Percentiles rank a stretch among this genome's conserved stretches.
Evolutionary conservation across 2,113 vertebrate species (phyloP).

Genomic region (Myotis brandtii): DNA sequence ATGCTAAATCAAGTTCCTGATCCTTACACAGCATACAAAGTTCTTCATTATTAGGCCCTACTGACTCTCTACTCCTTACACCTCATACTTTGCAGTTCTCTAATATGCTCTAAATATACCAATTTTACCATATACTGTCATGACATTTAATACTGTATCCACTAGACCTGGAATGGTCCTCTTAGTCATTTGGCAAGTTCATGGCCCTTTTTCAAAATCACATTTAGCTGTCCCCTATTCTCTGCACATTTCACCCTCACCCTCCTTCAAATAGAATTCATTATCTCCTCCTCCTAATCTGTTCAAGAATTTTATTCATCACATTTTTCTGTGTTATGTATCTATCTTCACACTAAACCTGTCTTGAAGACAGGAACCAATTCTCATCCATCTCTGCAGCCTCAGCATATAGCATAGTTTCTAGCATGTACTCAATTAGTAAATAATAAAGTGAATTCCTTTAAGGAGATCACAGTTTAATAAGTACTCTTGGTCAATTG

Average conservation of each 20-base stretch:
- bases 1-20: neutral
- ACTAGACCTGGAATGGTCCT: neutral
- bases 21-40: neutral
- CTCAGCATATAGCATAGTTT: neutral
- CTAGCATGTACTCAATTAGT: neutral
- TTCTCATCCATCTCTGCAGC: neutral
- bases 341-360: neutral
- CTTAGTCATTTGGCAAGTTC: neutral
- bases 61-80: neutral
- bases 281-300: conserved; percentile 9
- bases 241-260: neutral
- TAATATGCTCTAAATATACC: neutral
- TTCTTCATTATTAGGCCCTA: neutral
- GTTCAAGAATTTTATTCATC: neutral
- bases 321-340: neutral
- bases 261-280: neutral
- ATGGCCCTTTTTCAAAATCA: neutral
- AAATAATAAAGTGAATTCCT: neutral
- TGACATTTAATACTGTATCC: neutral
- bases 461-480: neutral
- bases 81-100: neutral
- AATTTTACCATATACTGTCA: neutral
- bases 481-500: neutral
- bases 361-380: conserved; percentile 26
- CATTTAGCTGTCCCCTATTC: neutral